Percentiles rank a stretch among this genome's conserved stretches.
Evolutionary conservation across 2,797 vertebrate genomes (phyloP).

Genomic region (Peromyscus aztecus): DNA sequence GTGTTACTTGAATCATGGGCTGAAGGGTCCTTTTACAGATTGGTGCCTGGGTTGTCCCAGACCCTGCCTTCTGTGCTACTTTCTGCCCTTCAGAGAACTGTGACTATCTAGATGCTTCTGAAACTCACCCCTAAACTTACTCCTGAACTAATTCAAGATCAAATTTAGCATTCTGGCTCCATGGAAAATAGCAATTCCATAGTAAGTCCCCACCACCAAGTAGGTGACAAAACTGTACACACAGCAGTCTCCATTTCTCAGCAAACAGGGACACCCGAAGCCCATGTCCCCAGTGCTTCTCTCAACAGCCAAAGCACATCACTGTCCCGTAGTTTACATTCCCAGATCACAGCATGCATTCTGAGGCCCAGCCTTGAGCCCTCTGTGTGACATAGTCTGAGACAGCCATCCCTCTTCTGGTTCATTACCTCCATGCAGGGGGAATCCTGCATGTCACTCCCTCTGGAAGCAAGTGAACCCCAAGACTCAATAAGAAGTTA

Average conservation of each 20-base stretch:
- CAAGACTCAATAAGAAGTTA: background rate
- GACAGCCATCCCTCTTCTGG: background rate
- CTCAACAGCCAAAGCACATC: slow-evolving; percentile 33
- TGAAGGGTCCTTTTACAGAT: background rate
- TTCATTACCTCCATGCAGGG: too few species aligned
- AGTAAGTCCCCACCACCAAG: background rate
- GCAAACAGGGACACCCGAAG: slow-evolving; percentile 16
- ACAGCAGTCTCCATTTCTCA: slow-evolving; percentile 54
- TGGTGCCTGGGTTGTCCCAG: background rate
- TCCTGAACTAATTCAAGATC: background rate
- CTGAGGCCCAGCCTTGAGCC: accelerated
- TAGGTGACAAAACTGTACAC: background rate
- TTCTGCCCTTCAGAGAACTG: background rate
- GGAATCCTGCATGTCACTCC: background rate
- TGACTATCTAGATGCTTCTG: slow-evolving; percentile 24
- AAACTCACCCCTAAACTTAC: slow-evolving; percentile 42
- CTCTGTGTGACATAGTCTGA: background rate
- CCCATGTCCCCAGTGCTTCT: background rate
- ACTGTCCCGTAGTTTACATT: background rate
- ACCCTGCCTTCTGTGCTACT: background rate
- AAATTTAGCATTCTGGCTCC: slow-evolving; percentile 30
- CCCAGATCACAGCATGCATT: background rate
- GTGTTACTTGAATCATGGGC: background rate
- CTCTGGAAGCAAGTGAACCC: background rate
- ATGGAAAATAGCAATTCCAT: slow-evolving; percentile 28